Evolutionary conservation across 2,888 invertebrate species (phyloP), one percentile per base, ranked within the genome.

Genomic region (Emmelina monodactyla): DNA sequence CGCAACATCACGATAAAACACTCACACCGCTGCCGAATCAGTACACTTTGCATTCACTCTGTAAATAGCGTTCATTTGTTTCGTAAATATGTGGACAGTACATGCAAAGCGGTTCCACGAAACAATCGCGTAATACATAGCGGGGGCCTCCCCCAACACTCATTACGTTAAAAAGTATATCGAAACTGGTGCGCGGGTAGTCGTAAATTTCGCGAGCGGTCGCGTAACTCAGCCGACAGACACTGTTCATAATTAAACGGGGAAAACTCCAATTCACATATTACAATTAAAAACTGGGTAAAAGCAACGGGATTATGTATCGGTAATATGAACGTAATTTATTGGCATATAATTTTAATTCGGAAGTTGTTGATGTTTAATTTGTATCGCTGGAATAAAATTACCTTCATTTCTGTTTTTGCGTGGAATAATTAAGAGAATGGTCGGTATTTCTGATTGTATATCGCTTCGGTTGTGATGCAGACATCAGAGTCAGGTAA

Each of bases 121-220:
- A 3, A 7, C 4, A 7, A 9, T 5, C 9, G 19, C 19, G 19
- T 6, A 19, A 30, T 30, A 14, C 14, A 33, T 13, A 15, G 19
- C 28, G 33, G 32, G 15, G 33, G 33, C 36, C 33, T 33, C 39
- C 31, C 33, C 41, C 33, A 28, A 28, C 13, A 56, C 73, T 78
- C 79, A 78, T 79, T 78, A 78, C 73, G 72, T 75, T 76, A 76
- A 78, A 79, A 79, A 79, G 73, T 76, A 64, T 79, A 79, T 79
- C 69, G 76, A 71, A 68, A 73, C 62, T 68, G 67, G 15, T 6
- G 13, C 9, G 16, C 62, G 69, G 68, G 31, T 58, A 52, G 67
- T 64, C 70, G 80, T 82, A 82, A 81, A 80, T 82, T 78, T 65
- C 56, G 70, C 65, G 64, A 66, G 82, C 75, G 82, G 82, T 82